Percentiles rank a stretch among this genome's conserved stretches.
phyloP scores from a whole-genome alignment of 2,113 vertebrate genomes.

The Varanus komodoensis region DNA sequence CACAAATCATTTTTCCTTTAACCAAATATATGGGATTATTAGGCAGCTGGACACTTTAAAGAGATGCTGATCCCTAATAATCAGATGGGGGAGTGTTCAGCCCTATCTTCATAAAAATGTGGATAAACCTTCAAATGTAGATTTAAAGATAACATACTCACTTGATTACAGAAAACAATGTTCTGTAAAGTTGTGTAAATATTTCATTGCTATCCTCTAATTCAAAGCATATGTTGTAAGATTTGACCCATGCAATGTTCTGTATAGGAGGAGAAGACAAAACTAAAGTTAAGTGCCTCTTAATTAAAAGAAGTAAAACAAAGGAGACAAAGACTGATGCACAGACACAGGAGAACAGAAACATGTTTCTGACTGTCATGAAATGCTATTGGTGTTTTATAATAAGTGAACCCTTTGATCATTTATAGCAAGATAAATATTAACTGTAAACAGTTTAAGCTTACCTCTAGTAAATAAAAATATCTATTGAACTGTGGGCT shows the following conservation, averaged over 20 bases:
- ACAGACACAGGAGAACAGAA: not conserved
- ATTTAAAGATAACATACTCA: constrained; percentile 75
- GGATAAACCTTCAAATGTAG: not conserved
- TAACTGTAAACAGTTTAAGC: constrained; percentile 29
- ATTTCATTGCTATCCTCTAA: constrained; percentile 99
- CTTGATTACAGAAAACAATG: constrained; percentile 99
- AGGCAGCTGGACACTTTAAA: not conserved
- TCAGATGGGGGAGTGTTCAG: not conserved
- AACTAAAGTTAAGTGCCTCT: not conserved
- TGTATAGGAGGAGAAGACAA: constrained; percentile 63
- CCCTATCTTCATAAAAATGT: not conserved
- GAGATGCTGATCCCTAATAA: not conserved
- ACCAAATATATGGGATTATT: not conserved
- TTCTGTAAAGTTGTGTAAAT: constrained; percentile 98
- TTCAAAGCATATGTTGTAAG: constrained; percentile 99
- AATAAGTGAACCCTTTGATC: not conserved
- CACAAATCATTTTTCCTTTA: not conserved
- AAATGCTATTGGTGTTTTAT: not conserved
- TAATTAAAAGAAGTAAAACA: not conserved
- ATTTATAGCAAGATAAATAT: not conserved
- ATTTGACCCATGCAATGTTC: constrained; percentile 99
- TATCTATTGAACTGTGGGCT: constrained; percentile 99
- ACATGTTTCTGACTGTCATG: not conserved
- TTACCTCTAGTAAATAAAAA: constrained; percentile 98
- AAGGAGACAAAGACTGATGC: not conserved